A percentile compares a stretch with the other conserved stretches of the same genome.
Evolutionary conservation across 2,113 vertebrate genomes (phyloP).

Genomic region (Phylloscopus trochiloides): DNA sequence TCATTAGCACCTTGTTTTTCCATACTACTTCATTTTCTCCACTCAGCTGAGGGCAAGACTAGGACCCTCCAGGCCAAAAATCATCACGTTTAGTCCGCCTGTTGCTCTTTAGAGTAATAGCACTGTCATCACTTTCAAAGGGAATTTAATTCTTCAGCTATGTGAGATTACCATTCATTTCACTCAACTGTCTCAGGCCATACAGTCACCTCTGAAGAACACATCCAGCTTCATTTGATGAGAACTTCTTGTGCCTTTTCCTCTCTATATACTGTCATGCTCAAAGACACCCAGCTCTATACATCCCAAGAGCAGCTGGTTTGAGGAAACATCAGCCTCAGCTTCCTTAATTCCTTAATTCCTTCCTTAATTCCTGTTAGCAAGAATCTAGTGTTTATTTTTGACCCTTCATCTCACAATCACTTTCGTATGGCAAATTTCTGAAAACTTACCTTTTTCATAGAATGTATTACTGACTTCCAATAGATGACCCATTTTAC

Average conservation of each 20-base stretch:
- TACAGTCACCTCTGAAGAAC: background rate
- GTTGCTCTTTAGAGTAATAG: background rate
- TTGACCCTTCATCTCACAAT: background rate
- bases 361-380: background rate
- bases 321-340: background rate
- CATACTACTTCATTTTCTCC: background rate
- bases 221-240: background rate
- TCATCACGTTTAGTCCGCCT: background rate
- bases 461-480: background rate
- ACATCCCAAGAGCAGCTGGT: background rate
- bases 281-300: background rate
- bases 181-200: conserved; percentile 11
- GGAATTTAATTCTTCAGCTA: background rate
- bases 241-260: background rate
- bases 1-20: background rate
- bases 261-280: background rate
- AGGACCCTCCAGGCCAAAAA: background rate
- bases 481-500: background rate
- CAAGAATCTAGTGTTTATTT: background rate
- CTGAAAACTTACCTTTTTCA: background rate
- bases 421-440: background rate
- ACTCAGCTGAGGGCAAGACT: background rate
- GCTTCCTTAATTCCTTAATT: background rate
- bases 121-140: background rate
- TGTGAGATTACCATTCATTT: background rate